Base-by-base conservation (phyloP, 2,888 invertebrate species). In the Cataglyphis altisquamis region DNA sequence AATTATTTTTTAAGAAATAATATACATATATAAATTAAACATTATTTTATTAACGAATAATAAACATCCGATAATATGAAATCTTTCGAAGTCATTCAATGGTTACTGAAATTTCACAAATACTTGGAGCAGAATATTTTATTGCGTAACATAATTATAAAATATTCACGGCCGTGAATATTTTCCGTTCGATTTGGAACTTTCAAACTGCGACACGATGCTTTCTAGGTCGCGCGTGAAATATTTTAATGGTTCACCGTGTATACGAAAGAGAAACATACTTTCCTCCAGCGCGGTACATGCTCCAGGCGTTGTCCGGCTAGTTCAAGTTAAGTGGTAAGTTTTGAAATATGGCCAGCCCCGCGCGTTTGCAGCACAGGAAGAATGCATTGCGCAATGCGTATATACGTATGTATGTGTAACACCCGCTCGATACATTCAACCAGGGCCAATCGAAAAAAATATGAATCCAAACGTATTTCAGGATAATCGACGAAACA, bases 311-410 rank as follows among this genome's bases (percentile, higher is more conserved):
- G 83, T 78, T 72, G 87, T 87, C 87, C 88, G 70, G 83, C 83
- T 88, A 83, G 80, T 80, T 78, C 86, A 64, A 80, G 86, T 88
- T 90, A 91, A 91, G 91, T 91, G 87, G 88, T 86, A 91, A 92
- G 89, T 92, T 91, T 90, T 91, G 90, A 91, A 92, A 92, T 91
- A 92, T 85, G 87, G 63, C 78, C 83, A 80, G 80, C 87, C 32
- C 2, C 55, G 48, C 39, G 74, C 55, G 32, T 52, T 52, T 6
- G 36, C 55, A 21, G 36, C 21, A 15, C 39, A 10, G 18, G 21
- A 21, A 78, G 41, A 70, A 57, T 77, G 39, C 55, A 77, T 55
- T 21, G 57, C 41, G 12, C 70, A 4, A 41, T 25, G 57, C 3
- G 29, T n/a, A 41, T n/a, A 15, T 39, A 48, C 52, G 18, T 32